Base-by-base conservation (phyloP, 2,888 invertebrate genomes). In the Drepana falcataria region DNA sequence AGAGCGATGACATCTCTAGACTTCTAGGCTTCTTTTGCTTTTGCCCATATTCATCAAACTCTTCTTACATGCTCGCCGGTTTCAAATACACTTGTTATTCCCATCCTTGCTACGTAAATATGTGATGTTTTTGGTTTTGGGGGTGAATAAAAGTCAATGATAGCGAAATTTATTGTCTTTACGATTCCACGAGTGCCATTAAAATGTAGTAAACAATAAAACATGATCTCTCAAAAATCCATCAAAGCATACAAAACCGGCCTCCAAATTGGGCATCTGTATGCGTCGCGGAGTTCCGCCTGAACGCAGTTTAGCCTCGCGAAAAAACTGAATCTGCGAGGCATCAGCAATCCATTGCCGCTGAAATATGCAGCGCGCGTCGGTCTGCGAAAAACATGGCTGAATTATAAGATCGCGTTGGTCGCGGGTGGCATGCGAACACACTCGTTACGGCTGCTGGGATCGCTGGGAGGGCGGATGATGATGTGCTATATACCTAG, bases 361-460 rank as follows among this genome's bases (percentile, higher is more conserved):
- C 52, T 73, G 64, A 72, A 70, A 69, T 73, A 77, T 75, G 68
- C 75, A 61, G 55, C 51, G 49, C 67, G 69, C 76, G 75, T 76
- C 54, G 63, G 54, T 55, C 61, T 59, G 44, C 44, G 65, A 71
- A 70, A 76, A 73, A 71, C 73, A 72, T 67, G 67, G 64, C 60
- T 59, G 71, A 59, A 60, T 66, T 69, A 70, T 64, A 65, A 68
- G 61, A 51, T 59, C 63, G 64, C 58, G 63, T 54, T 58, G 59
- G 59, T 61, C 48, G 48, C 58, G 55, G 55, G 49, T 59, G 59
- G 71, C 68, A 68, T 68, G 66, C 61, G 62, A 68, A 68, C 59
- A 55, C 60, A 61, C 66, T 65, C 53, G 59, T 66, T 69, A 68
- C 35, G 6, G 35, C 35, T 4, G 41, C 41, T 9, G 44, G 3